Evolutionary conservation across 2,797 vertebrate genomes (phyloP).

Genomic region (Eupleurogrammus muticus): DNA sequence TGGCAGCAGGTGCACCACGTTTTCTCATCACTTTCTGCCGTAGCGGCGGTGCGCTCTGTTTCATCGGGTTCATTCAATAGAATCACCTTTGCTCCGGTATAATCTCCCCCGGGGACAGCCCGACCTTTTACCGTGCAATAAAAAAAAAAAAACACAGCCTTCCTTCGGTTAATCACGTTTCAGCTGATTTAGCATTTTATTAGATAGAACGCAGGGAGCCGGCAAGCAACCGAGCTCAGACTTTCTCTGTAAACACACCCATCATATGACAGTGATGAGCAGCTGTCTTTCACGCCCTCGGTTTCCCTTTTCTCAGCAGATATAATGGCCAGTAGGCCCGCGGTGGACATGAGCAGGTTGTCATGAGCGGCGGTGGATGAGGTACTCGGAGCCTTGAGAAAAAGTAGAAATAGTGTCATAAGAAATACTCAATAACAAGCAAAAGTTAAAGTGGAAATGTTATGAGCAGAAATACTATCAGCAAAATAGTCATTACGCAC

Average conservation of each 20-base stretch:
- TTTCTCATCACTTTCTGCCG: conserved; percentile 45
- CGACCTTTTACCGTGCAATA: conserved; percentile 54
- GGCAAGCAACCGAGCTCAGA: conserved; percentile 29
- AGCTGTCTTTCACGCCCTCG: conserved; percentile 56
- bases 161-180: conserved; percentile 56
- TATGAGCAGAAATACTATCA: no score
- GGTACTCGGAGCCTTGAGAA: no score
- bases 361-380: not conserved
- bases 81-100: conserved; percentile 64
- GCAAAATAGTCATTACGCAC: no score
- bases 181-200: conserved; percentile 71
- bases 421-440: no score
- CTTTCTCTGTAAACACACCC: conserved; percentile 38
- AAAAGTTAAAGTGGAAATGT: no score
- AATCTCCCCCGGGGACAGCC: conserved; percentile 47
- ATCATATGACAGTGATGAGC: conserved; percentile 55
- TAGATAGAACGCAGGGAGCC: conserved; percentile 37
- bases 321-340: conserved; percentile 17
- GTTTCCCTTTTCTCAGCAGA: conserved; percentile 49
- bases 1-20: conserved; percentile 40
- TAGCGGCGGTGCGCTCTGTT: conserved; percentile 59
- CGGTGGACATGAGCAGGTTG: conserved; percentile 28
- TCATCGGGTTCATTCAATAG: conserved; percentile 65
- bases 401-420: no score
- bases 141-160: conserved; percentile 61